Evolutionary conservation across 1,140 invertebrate genomes (phyloP).

Genomic region (Macrotrachela quadricornifera): DNA sequence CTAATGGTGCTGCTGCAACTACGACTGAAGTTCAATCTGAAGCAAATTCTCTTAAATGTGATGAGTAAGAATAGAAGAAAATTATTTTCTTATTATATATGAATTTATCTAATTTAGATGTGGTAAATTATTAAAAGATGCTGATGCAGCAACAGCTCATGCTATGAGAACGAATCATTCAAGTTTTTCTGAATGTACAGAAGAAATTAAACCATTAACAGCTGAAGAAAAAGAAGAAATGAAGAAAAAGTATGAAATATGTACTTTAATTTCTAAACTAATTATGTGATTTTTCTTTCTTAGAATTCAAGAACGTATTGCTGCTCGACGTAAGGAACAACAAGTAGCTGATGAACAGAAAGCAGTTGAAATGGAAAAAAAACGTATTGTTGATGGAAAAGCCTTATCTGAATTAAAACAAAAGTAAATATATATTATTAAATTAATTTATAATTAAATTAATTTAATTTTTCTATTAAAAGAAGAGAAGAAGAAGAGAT

Average conservation of each 20-base stretch:
- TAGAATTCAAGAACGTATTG: neutral
- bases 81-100: too few species aligned
- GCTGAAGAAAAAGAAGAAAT: conserved; percentile 7
- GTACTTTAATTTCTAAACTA: too few species aligned
- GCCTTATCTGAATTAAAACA: conserved; percentile 5
- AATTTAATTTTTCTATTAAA: too few species aligned
- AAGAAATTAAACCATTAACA: conserved; percentile 4
- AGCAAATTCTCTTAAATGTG: too few species aligned
- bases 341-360: conserved; percentile 6
- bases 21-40: too few species aligned
- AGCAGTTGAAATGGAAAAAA: neutral
- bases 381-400: neutral
- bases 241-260: neutral
- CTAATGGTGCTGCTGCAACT: too few species aligned
- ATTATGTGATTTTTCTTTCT: too few species aligned
- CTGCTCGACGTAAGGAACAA: neutral
- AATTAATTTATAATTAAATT: too few species aligned
- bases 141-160: conserved; percentile 4
- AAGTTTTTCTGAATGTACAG: conserved; percentile 6
- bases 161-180: conserved; percentile 4
- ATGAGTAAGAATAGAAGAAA: too few species aligned
- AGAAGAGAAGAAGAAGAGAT: conserved; percentile 1
- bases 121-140: conserved; percentile 5
- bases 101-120: neutral
- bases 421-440: neutral